Evolutionary conservation across 1,140 invertebrate species (phyloP).

Genomic region (Aphidius ervi): DNA sequence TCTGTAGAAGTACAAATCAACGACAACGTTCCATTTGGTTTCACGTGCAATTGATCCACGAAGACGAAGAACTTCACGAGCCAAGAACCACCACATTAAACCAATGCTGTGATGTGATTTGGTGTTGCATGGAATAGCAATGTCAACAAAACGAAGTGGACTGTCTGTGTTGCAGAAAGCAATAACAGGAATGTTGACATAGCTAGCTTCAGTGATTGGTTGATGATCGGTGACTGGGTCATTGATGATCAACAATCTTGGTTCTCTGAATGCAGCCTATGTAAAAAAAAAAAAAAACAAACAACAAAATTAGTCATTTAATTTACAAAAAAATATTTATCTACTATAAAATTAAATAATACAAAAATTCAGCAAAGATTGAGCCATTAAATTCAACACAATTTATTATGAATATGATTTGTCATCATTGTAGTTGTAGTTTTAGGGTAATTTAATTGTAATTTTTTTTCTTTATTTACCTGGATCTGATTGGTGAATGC

Average conservation of each 20-base stretch:
- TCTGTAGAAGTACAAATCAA: constrained; percentile 99
- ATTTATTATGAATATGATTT: constrained; percentile 29
- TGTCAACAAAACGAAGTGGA: constrained; percentile 93
- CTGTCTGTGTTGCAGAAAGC: constrained; percentile 97
- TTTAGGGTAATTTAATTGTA: background rate
- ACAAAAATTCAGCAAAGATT: constrained; percentile 20
- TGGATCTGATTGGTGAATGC: constrained; percentile 95
- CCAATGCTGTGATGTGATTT: constrained; percentile 97
- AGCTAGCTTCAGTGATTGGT: constrained; percentile 97
- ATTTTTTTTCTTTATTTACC: constrained; percentile 41
- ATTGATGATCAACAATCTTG: constrained; percentile 91
- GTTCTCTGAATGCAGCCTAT: constrained; percentile 95
- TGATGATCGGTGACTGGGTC: constrained; percentile 97
- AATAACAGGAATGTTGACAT: constrained; percentile 99
- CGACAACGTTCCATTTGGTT: constrained; percentile 92
- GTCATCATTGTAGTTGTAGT: constrained; percentile 21
- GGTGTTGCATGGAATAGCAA: constrained; percentile 99
- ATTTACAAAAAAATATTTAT: background rate
- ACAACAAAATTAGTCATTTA: constrained; percentile 5
- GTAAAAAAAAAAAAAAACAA: constrained; percentile 25
- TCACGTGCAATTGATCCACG: constrained; percentile 89
- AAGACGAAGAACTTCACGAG: constrained; percentile 93
- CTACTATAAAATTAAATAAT: background rate
- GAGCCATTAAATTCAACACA: constrained; percentile 25
- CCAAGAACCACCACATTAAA: constrained; percentile 98